Conservation (phyloP, 2,113 vertebrate genomes). For the Sarotherodon lohbergeri region DNA sequence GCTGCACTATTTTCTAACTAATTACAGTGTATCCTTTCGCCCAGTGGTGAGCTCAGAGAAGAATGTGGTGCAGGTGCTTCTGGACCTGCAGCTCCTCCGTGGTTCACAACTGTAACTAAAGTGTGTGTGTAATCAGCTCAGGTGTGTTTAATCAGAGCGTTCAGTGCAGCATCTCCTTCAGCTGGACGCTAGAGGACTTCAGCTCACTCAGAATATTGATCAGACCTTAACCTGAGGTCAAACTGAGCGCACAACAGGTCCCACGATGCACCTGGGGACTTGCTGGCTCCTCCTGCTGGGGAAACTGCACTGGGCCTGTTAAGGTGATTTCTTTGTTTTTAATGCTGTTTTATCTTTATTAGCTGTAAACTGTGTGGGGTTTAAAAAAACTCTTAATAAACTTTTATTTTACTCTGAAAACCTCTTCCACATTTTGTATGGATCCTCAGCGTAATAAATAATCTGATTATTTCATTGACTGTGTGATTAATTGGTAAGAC, state of each 20-base stretch:
- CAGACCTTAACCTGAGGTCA: background rate
- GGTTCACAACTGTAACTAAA: background rate
- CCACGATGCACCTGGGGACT: background rate
- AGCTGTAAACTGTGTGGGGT: background rate
- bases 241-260: background rate
- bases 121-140: background rate
- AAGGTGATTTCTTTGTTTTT: background rate
- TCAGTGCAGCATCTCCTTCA: background rate
- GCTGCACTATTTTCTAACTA: background rate
- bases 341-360: background rate
- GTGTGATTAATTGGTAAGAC: background rate
- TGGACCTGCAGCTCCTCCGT: background rate
- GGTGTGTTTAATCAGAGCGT: background rate
- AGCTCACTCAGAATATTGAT: background rate
- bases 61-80: background rate
- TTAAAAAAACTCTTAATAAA: background rate
- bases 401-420: background rate
- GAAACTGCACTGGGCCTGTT: background rate
- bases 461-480: background rate
- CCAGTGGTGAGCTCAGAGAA: background rate
- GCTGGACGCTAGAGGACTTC: background rate
- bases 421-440: background rate
- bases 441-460: background rate
- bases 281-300: background rate
- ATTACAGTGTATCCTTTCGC: background rate